Evolutionary conservation across 2,888 invertebrate species (phyloP).

Genomic region (Drosophila macrospina): DNA sequence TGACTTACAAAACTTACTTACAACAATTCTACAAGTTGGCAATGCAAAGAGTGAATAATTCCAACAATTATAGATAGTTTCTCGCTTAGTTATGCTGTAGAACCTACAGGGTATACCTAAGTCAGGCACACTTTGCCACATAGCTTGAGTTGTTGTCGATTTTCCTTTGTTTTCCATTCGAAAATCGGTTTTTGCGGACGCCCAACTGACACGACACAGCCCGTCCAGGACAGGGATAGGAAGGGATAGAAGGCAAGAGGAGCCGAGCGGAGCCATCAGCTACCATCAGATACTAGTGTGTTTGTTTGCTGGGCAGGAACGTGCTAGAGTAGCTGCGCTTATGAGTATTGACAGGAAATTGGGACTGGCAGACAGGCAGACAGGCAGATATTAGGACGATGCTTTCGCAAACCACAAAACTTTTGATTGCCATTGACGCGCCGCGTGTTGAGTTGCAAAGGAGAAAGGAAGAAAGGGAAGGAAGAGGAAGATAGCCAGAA

Average conservation of each 20-base stretch:
- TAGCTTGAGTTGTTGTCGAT: constrained; percentile 21
- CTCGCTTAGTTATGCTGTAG: not conserved
- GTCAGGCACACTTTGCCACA: not conserved
- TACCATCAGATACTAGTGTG: not conserved
- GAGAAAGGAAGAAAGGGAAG: not conserved
- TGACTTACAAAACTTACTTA: no score
- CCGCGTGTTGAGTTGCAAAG: constrained; percentile 45
- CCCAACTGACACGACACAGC: constrained; percentile 69
- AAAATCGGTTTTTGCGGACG: constrained; percentile 70
- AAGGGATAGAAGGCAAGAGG: no score
- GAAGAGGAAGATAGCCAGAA: constrained; percentile 5
- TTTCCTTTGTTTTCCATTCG: constrained; percentile 58
- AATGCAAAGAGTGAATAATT: not conserved
- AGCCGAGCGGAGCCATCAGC: constrained; percentile 24
- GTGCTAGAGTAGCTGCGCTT: constrained; percentile 34
- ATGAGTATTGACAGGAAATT: constrained; percentile 75
- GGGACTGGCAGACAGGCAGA: constrained; percentile 61
- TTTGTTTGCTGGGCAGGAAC: not conserved
- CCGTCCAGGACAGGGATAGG: constrained; percentile 19
- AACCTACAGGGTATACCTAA: not conserved
- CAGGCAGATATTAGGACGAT: constrained; percentile 43
- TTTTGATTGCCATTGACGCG: constrained; percentile 68
- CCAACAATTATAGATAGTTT: no score
- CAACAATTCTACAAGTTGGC: not conserved
- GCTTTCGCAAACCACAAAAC: constrained; percentile 54